These are phyloP conservation scores for Eristalis pertinax DNA, from an alignment of 2,888 invertebrate species.

Conservation along the genomic window DNA sequence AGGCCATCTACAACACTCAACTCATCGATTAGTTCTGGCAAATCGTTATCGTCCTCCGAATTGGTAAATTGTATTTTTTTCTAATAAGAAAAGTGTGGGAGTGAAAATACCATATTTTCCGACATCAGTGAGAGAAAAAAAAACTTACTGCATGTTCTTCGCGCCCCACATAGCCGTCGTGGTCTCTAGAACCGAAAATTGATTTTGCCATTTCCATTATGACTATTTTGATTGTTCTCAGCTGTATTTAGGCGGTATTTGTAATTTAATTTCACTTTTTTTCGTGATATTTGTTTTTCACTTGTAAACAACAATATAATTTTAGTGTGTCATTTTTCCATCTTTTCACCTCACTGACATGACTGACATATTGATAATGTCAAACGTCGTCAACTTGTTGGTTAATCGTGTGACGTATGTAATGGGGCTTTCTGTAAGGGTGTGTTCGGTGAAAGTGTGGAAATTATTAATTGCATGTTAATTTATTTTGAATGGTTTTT, in stretches of 20 bases:
- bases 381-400: slow-evolving; percentile 57
- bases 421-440: neutral
- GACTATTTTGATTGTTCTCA: neutral
- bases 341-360: slow-evolving; percentile 22
- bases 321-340: slow-evolving; percentile 43
- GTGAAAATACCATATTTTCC: slow-evolving; percentile 68
- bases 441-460: neutral
- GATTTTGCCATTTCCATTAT: slow-evolving; percentile 96
- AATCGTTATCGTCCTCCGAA: slow-evolving; percentile 89
- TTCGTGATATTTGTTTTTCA: slow-evolving; percentile 9
- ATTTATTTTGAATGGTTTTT: neutral
- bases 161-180: slow-evolving; percentile 94
- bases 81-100: slow-evolving; percentile 80
- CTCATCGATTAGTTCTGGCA: slow-evolving; percentile 86
- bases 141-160: slow-evolving; percentile 88
- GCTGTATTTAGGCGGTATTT: neutral
- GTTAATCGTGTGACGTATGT: neutral
- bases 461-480: neutral
- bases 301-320: slow-evolving; percentile 56
- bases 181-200: slow-evolving; percentile 91
- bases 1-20: slow-evolving; percentile 87
- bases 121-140: neutral
- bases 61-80: slow-evolving; percentile 89
- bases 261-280: slow-evolving; percentile 39
- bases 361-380: slow-evolving; percentile 19